Conservation (phyloP, 1,140 invertebrate species). For the Trachymyrmex cornetzi region DNA sequence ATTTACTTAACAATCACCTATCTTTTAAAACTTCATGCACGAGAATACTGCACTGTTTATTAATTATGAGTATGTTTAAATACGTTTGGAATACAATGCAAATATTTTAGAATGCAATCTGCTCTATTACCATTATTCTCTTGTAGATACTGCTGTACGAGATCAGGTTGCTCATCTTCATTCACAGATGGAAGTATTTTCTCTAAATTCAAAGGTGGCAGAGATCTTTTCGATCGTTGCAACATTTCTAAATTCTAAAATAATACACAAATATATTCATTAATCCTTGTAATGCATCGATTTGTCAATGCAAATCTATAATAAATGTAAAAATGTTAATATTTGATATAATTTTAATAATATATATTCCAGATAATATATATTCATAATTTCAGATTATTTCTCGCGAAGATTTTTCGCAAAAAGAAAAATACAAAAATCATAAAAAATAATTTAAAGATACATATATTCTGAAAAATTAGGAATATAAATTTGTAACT, state of each 20-base stretch:
- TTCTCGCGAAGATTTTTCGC: not conserved
- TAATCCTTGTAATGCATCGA: not conserved
- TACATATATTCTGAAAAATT: not conserved
- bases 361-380: too few relatives aligned
- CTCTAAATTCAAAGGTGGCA: constrained; percentile 75
- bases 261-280: constrained; percentile 36
- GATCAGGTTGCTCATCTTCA: constrained; percentile 71
- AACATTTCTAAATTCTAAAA: constrained; percentile 84
- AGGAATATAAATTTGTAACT: constrained; percentile 13
- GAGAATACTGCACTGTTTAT: not conserved
- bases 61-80: constrained; percentile 9
- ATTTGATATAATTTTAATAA: constrained; percentile 8
- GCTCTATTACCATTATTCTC: constrained; percentile 66
- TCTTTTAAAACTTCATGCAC: not conserved
- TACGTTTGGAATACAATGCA: not conserved
- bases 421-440: not conserved
- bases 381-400: not conserved
- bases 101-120: constrained; percentile 5
- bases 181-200: constrained; percentile 50
- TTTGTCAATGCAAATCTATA: not conserved
- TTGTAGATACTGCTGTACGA: constrained; percentile 81
- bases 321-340: not conserved
- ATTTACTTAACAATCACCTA: not conserved
- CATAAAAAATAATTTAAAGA: not conserved
- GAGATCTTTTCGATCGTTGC: constrained; percentile 77